A percentile compares a stretch with the other conserved stretches of the same genome.
phyloP scores from a whole-genome alignment of 2,797 vertebrate species.

The Astyanax mexicanus region DNA sequence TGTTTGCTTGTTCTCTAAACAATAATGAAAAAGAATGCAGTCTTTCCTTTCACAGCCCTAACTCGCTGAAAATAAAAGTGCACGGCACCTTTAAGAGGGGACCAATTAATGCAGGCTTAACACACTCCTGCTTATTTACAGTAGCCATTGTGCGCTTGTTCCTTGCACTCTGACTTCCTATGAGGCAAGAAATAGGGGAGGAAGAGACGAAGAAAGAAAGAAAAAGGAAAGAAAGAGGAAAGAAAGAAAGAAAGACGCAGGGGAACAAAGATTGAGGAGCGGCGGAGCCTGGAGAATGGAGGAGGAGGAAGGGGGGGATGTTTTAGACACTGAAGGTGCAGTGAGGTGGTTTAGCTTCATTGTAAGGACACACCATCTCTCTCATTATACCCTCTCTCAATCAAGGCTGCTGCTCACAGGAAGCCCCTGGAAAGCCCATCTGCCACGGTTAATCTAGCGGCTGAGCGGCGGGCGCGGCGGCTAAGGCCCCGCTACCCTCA shows the following conservation, averaged over 20 bases:
- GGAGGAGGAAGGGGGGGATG: conserved; percentile 90
- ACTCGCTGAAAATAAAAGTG: conserved; percentile 82
- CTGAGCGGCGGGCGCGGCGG: conserved; percentile 94
- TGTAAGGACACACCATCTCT: conserved; percentile 98
- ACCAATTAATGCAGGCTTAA: conserved; percentile 99
- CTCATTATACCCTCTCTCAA: conserved; percentile 99
- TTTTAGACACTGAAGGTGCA: conserved; percentile 98
- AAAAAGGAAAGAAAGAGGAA: conserved; percentile 43
- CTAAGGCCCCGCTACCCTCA: conserved; percentile 93
- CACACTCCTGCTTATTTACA: conserved; percentile 99
- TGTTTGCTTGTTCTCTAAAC: conserved; percentile 75
- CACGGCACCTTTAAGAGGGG: conserved; percentile 91
- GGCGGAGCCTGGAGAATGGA: conserved; percentile 82
- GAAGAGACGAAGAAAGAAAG: conserved; percentile 38
- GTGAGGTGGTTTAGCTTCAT: conserved; percentile 96
- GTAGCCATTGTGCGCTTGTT: conserved; percentile 99
- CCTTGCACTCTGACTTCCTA: conserved; percentile 95
- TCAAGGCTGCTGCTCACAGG: conserved; percentile 99
- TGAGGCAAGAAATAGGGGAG: conserved; percentile 18
- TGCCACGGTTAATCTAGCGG: conserved; percentile 99
- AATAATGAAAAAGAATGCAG: conserved; percentile 64
- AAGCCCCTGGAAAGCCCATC: conserved; percentile 99
- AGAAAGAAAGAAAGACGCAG: conserved; percentile 39
- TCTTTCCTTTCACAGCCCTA: conserved; percentile 69
- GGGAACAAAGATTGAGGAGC: conserved; percentile 83